phyloP scores from a whole-genome alignment of 64 coral and sea anemone genomes.

The Cladopsammia gracilis region DNA sequence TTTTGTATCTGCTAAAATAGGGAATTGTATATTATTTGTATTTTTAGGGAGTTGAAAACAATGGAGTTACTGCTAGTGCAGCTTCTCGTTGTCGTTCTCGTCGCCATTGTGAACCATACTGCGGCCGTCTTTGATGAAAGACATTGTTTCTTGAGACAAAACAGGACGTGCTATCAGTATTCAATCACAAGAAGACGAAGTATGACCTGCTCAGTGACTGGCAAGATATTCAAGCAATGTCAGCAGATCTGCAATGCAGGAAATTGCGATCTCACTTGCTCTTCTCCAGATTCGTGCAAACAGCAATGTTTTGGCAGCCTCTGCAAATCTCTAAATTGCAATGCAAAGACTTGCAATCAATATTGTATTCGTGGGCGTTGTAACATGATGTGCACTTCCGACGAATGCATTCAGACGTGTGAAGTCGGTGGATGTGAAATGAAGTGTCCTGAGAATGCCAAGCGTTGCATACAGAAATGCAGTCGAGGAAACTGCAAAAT shows the following conservation, averaged over 20 bases:
- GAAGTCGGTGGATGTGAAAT: slow-evolving; percentile 78
- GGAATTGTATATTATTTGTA: not conserved
- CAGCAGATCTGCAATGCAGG: slow-evolving; percentile 79
- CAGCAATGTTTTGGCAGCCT: slow-evolving; percentile 75
- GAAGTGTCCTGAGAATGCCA: slow-evolving; percentile 60
- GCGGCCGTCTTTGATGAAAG: not conserved
- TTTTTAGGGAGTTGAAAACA: not conserved
- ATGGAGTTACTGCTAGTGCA: not conserved
- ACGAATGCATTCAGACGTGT: slow-evolving; percentile 77
- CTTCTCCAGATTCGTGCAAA: slow-evolving; percentile 49
- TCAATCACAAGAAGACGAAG: slow-evolving; percentile 16
- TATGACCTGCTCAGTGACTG: slow-evolving; percentile 22
- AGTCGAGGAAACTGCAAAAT: slow-evolving; percentile 80
- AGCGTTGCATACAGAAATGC: slow-evolving; percentile 84
- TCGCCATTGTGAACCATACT: not conserved
- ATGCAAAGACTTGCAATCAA: slow-evolving; percentile 73
- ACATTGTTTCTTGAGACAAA: slow-evolving; percentile 21
- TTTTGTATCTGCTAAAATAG: no score
- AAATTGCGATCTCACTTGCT: slow-evolving; percentile 72
- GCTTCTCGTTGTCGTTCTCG: not conserved
- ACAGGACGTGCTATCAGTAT: slow-evolving; percentile 46
- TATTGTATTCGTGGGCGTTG: slow-evolving; percentile 78
- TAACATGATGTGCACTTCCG: slow-evolving; percentile 76
- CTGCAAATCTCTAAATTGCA: slow-evolving; percentile 73
- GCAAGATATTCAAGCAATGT: slow-evolving; percentile 47